Evolutionary conservation across 2,113 vertebrate species (phyloP).

Genomic region (Albula goreensis): DNA sequence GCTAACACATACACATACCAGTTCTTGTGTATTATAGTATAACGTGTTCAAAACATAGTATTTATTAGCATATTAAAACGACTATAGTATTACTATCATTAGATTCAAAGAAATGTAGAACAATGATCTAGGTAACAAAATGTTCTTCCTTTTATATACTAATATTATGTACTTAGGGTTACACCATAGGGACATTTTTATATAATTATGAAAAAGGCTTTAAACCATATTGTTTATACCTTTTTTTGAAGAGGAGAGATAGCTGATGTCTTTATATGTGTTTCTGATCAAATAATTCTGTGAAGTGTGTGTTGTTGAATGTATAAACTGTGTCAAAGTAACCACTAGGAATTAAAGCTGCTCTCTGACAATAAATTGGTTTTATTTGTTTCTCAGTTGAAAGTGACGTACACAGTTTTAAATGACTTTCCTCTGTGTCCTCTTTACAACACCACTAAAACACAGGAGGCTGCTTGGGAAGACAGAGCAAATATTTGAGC

Average conservation of each 20-base stretch:
- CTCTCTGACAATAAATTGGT: slow-evolving; percentile 40
- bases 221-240: slow-evolving; percentile 52
- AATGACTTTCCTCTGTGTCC: slow-evolving; percentile 38
- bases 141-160: slow-evolving; percentile 53
- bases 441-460: slow-evolving; percentile 22
- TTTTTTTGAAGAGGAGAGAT: slow-evolving; percentile 41
- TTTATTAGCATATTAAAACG: slow-evolving; percentile 42
- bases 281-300: slow-evolving; percentile 42
- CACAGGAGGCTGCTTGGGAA: neutral
- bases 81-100: slow-evolving; percentile 44
- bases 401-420: slow-evolving; percentile 42
- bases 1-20: slow-evolving; percentile 19
- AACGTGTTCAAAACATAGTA: slow-evolving; percentile 37
- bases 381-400: slow-evolving; percentile 37
- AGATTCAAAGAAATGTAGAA: slow-evolving; percentile 33
- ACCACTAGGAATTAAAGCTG: slow-evolving; percentile 42
- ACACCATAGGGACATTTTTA: slow-evolving; percentile 48
- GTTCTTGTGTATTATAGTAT: slow-evolving; percentile 42
- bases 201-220: slow-evolving; percentile 50
- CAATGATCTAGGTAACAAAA: slow-evolving; percentile 39
- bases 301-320: slow-evolving; percentile 51
- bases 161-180: slow-evolving; percentile 40
- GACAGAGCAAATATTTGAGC: neutral
- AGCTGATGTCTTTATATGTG: slow-evolving; percentile 48
- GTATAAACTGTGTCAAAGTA: slow-evolving; percentile 42